Evolutionary conservation across 2,888 invertebrate species (phyloP).

Genomic region (Limenitis camilla): DNA sequence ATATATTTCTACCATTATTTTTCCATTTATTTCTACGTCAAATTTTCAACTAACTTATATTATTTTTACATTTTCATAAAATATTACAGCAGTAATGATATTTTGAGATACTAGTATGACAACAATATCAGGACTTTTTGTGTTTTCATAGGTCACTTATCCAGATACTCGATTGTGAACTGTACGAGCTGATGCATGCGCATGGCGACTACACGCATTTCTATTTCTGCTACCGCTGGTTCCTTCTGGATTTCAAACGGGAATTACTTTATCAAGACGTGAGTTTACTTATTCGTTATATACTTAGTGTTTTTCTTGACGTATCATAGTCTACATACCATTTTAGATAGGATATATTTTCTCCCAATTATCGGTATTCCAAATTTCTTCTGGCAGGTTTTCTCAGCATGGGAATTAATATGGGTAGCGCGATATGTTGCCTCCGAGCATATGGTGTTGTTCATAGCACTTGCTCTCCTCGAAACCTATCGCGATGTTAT

Average conservation of each 20-base stretch:
- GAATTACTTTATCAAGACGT: constrained; percentile 95
- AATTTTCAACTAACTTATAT: too few relatives aligned
- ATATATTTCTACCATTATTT: too few relatives aligned
- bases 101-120: too few relatives aligned
- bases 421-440: constrained; percentile 94
- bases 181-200: constrained; percentile 95
- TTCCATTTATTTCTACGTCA: too few relatives aligned
- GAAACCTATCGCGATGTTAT: constrained; percentile 96
- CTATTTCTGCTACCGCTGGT: constrained; percentile 98
- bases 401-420: constrained; percentile 94
- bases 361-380: too few relatives aligned
- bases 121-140: too few relatives aligned
- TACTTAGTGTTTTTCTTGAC: not conserved
- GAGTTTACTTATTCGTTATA: constrained; percentile 27
- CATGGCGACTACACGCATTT: constrained; percentile 98
- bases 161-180: constrained; percentile 92
- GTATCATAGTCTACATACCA: too few relatives aligned
- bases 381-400: constrained; percentile 56
- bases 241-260: constrained; percentile 95
- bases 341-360: too few relatives aligned
- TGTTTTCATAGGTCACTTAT: constrained; percentile 76
- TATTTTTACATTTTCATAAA: too few relatives aligned
- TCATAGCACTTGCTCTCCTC: constrained; percentile 92
- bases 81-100: too few relatives aligned
- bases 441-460: constrained; percentile 92